These are phyloP conservation scores for Crax fasciolata DNA, from an alignment of 2,797 vertebrate species.

Conservation along the genomic window DNA sequence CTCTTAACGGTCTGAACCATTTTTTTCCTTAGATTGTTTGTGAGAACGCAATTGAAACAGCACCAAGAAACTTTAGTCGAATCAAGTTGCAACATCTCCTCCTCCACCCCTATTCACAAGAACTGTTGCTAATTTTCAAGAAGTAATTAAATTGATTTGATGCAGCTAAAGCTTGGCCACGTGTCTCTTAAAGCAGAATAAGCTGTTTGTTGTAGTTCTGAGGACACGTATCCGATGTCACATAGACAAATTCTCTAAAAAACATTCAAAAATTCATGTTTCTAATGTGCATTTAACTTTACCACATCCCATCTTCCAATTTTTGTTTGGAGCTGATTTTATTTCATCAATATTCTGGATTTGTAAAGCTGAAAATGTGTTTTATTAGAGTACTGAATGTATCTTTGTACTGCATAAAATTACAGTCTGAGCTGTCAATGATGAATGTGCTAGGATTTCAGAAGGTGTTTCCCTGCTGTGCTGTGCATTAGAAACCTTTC, in stretches of 20 bases:
- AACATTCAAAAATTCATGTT: neutral
- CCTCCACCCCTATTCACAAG: neutral
- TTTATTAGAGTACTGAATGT: constrained; percentile 4
- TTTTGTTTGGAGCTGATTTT: neutral
- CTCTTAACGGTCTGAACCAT: neutral
- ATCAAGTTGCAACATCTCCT: neutral
- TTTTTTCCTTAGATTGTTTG: neutral
- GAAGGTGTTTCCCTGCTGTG: constrained; percentile 43
- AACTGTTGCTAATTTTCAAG: neutral
- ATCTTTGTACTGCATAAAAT: constrained; percentile 9
- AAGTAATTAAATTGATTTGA: neutral
- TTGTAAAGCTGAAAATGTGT: neutral
- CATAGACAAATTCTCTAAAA: neutral
- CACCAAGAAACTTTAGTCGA: neutral
- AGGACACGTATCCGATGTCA: neutral
- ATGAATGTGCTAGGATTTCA: constrained; percentile 16
- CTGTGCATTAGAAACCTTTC: constrained; percentile 44
- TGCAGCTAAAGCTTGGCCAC: neutral
- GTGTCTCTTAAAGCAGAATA: neutral
- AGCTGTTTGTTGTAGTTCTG: neutral
- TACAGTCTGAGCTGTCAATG: constrained; percentile 19
- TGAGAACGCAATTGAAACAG: neutral
- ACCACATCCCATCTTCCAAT: neutral
- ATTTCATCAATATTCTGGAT: neutral
- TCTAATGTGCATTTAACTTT: neutral